These are phyloP conservation scores for Corbicula japonica DNA, from an alignment of 2,888 invertebrate genomes.

Conservation along the genomic window DNA sequence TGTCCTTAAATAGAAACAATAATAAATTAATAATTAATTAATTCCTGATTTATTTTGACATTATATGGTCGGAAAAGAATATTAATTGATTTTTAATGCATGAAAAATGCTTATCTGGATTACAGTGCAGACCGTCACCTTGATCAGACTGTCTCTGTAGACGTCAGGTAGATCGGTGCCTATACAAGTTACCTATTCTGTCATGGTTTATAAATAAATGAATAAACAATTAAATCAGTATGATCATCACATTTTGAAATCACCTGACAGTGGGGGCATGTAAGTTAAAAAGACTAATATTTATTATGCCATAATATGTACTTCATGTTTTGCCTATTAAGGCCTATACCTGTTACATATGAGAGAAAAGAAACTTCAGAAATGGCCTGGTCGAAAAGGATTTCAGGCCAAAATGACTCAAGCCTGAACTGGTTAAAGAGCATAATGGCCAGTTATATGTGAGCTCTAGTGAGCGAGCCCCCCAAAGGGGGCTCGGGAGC, in stretches of 20 bases:
- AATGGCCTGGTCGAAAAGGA: too few species aligned
- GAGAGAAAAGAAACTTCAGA: too few species aligned
- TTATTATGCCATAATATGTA: background rate
- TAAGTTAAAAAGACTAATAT: background rate
- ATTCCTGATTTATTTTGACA: background rate
- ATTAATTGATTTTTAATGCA: background rate
- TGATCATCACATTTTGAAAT: background rate
- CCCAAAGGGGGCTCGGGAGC: too few species aligned
- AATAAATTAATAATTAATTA: conserved; percentile 8
- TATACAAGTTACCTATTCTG: background rate
- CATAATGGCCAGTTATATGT: too few species aligned
- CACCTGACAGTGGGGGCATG: background rate
- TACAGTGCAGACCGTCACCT: background rate
- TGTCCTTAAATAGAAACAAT: conserved; percentile 77
- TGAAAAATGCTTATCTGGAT: background rate
- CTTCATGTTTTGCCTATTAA: background rate
- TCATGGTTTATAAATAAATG: background rate
- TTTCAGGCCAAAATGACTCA: too few species aligned
- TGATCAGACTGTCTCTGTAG: conserved; percentile 9
- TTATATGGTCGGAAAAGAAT: background rate
- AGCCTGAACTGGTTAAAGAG: too few species aligned
- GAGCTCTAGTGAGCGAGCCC: too few species aligned
- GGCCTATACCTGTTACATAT: too few species aligned
- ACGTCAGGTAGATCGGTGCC: background rate
- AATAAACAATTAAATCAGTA: background rate